Evolutionary conservation across 2,113 vertebrate species (phyloP).

Genomic region (Falcunculus frontatus): DNA sequence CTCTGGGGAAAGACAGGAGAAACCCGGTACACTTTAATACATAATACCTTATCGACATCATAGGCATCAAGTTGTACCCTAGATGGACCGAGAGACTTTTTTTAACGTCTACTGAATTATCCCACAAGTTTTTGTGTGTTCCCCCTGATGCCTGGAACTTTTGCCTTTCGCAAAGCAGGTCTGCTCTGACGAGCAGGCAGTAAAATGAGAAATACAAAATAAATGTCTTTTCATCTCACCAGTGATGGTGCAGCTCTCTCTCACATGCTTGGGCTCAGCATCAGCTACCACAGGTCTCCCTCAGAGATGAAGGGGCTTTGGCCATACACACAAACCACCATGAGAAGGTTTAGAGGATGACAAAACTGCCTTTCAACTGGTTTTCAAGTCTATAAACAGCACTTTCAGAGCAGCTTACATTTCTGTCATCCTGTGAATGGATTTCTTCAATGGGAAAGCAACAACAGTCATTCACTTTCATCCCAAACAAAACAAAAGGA

Average conservation of each 20-base stretch:
- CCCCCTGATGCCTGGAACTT: neutral
- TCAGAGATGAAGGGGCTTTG: neutral
- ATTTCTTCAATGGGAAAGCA: neutral
- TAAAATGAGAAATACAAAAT: neutral
- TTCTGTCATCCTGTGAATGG: neutral
- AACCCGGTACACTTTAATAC: neutral
- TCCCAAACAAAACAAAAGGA: neutral
- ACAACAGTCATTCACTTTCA: slow-evolving; percentile 9
- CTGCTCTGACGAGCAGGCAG: neutral
- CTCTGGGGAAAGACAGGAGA: neutral
- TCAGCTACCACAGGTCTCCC: neutral
- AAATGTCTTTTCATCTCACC: neutral
- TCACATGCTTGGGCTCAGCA: neutral
- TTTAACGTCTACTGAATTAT: neutral
- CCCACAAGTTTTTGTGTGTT: neutral
- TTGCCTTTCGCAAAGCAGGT: neutral
- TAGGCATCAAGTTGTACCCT: neutral
- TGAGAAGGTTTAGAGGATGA: neutral
- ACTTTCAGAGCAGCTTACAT: neutral
- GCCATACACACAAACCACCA: neutral
- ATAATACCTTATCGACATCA: neutral
- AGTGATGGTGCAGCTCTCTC: neutral
- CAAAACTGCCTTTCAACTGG: neutral
- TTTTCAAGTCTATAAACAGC: neutral
- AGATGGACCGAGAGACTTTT: neutral